Conservation (phyloP, 1,140 invertebrate species). For the Macrostomum lignano region DNA sequence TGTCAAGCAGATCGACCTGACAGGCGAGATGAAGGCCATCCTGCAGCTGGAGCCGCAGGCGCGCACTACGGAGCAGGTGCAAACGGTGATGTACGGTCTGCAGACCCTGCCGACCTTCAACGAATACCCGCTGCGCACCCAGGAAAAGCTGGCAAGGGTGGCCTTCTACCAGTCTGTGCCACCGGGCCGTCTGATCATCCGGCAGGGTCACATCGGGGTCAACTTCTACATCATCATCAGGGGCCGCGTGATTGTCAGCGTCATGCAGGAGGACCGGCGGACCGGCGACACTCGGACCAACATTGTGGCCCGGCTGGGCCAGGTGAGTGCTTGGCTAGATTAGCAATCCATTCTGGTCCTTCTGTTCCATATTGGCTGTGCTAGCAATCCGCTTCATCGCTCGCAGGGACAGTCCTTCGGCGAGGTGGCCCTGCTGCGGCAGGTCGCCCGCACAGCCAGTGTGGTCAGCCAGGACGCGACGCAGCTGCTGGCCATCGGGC, state of each 20-base stretch:
- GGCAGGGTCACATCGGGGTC: slow-evolving; percentile 7
- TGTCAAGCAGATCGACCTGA: slow-evolving; percentile 22
- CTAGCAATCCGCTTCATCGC: too few species aligned
- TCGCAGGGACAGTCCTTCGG: too few species aligned
- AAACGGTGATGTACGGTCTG: slow-evolving; percentile 16
- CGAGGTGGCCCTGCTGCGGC: too few species aligned
- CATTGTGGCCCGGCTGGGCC: slow-evolving; percentile 16
- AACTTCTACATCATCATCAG: slow-evolving; percentile 7
- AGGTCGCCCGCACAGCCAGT: too few species aligned
- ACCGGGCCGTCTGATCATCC: slow-evolving; percentile 6
- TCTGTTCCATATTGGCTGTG: too few species aligned
- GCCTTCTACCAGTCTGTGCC: too few species aligned
- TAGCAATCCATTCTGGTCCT: too few species aligned
- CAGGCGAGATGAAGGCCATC: slow-evolving; percentile 16
- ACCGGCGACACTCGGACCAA: slow-evolving; percentile 15
- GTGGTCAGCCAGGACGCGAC: too few species aligned
- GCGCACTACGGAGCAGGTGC: slow-evolving; percentile 18
- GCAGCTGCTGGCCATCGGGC: too few species aligned
- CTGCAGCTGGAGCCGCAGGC: slow-evolving; percentile 12
- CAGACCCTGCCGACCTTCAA: slow-evolving; percentile 18
- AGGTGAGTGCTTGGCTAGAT: too few species aligned
- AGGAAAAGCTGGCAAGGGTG: slow-evolving; percentile 20
- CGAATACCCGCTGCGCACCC: slow-evolving; percentile 24
- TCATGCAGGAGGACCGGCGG: slow-evolving; percentile 14
- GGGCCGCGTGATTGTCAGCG: slow-evolving; percentile 17